Conservation (phyloP, 92 coral and sea anemone genomes). For the Umimayanthus kanabou region DNA sequence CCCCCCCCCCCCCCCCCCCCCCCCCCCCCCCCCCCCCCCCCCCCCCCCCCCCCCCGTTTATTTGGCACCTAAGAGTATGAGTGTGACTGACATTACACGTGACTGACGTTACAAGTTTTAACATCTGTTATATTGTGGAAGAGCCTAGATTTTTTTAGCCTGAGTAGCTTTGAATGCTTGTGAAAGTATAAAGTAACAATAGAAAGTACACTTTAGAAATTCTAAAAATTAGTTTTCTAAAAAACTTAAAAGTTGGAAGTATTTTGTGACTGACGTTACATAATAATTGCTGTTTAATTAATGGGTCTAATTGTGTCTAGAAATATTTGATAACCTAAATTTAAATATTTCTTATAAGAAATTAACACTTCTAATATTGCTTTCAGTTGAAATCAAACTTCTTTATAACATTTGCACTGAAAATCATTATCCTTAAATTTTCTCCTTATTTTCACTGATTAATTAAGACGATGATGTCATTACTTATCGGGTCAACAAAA, state of each 20-base stretch:
- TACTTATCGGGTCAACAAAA: no score
- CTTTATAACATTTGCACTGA: slow-evolving; percentile 31
- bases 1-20: no score
- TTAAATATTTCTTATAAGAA: slow-evolving; percentile 13
- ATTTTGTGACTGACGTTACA: no score
- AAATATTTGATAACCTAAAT: slow-evolving; percentile 30
- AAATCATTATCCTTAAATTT: slow-evolving; percentile 32
- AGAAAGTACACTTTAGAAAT: background rate
- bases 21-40: no score
- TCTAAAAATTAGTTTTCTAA: no score
- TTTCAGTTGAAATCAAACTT: slow-evolving; percentile 35
- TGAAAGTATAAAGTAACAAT: slow-evolving; percentile 36
- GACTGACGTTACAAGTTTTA: slow-evolving; percentile 6
- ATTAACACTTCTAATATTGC: slow-evolving; percentile 36
- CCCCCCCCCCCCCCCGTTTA: no score
- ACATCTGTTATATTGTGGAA: slow-evolving; percentile 12
- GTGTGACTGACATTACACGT: slow-evolving; percentile 1
- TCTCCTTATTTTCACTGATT: background rate
- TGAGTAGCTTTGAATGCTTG: slow-evolving; percentile 13
- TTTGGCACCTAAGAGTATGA: no score
- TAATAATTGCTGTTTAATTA: background rate
- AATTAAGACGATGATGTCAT: no score
- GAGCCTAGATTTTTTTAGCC: slow-evolving; percentile 9
- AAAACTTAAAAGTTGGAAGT: no score
- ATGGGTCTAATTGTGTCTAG: slow-evolving; percentile 4